Percentiles rank a stretch among this genome's conserved stretches.
Evolutionary conservation across 1,140 invertebrate species (phyloP).

Genomic region (Cydia pomonella): DNA sequence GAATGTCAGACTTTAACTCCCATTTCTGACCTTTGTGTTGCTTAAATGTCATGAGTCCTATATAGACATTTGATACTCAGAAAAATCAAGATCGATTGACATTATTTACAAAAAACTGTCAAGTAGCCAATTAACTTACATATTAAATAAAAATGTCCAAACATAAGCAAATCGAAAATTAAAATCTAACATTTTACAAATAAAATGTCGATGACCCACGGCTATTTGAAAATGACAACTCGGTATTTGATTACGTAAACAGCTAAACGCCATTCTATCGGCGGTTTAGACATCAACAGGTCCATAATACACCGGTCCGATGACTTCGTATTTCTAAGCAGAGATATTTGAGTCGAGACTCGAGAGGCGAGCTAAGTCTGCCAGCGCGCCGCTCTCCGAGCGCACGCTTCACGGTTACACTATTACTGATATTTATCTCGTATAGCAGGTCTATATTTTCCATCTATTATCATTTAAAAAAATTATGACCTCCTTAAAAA

Average conservation of each 20-base stretch:
- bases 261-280: slow-evolving; percentile 40
- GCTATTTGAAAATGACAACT: slow-evolving; percentile 48
- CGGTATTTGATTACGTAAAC: slow-evolving; percentile 57
- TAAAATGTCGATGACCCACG: slow-evolving; percentile 43
- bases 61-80: no score
- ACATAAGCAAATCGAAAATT: no score
- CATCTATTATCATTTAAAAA: slow-evolving; percentile 44
- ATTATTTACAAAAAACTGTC: no score
- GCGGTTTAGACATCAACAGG: slow-evolving; percentile 66
- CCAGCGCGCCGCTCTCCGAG: slow-evolving; percentile 48
- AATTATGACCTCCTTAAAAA: not conserved
- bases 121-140: no score
- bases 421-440: slow-evolving; percentile 36
- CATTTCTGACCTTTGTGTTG: no score
- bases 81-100: no score
- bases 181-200: not conserved
- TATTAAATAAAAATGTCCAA: not conserved
- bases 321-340: slow-evolving; percentile 53
- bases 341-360: slow-evolving; percentile 52
- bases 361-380: slow-evolving; percentile 55
- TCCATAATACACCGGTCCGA: slow-evolving; percentile 39
- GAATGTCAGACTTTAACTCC: no score
- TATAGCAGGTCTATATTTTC: slow-evolving; percentile 29
- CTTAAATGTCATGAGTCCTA: no score
- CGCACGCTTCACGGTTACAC: slow-evolving; percentile 53